Evolutionary conservation across 2,888 invertebrate genomes (phyloP), one percentile per base, ranked within the genome.

Genomic region (Dugesia japonica): DNA sequence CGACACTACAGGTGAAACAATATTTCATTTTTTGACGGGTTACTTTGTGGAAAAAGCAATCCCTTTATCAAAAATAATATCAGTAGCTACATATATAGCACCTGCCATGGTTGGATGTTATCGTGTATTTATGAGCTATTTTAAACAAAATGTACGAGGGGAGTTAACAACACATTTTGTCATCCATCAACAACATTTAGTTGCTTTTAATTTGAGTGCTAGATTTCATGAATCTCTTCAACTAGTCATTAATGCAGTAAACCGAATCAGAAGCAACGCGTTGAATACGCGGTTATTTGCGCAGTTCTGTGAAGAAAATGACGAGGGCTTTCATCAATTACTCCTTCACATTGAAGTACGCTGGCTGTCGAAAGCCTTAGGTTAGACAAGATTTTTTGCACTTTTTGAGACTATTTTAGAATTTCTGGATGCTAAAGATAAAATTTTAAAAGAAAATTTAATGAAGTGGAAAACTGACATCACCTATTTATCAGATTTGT

Each of bases 141-240:
- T 38, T 13, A 38, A 38, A 38, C 13, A 56, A 56, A 56, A 56
- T 56, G 56, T 56, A 56, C n/a, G 9, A 1, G 56, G 4, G 23
- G 56, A 9, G n/a, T 56, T 56, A 56, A n/a, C 56, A 56, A 56
- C 17, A 56, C 56, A 56, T n/a, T 56, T 9, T n/a, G 56, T 56
- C 56, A 56, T 56, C 56, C 56, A 56, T 56, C n/a, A n/a, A 56
- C 56, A 56, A 4, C n/a, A 56, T 56, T 56, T 56, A 56, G 56
- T 56, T 56, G 56, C n/a, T 56, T 7, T 9, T 9, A 56, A 56
- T 56, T n/a, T 56, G 56, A 56, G 17, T 56, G 56, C 17, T 56
- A 56, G 56, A 56, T 56, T 56, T 9, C 56, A 38, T 38, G 38
- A 38, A 38, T 38, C 38, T 38, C 38, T 38, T 17, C 38, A 38